Base-by-base conservation (phyloP, 1,140 invertebrate genomes). In the Heliconius eleuchia region DNA sequence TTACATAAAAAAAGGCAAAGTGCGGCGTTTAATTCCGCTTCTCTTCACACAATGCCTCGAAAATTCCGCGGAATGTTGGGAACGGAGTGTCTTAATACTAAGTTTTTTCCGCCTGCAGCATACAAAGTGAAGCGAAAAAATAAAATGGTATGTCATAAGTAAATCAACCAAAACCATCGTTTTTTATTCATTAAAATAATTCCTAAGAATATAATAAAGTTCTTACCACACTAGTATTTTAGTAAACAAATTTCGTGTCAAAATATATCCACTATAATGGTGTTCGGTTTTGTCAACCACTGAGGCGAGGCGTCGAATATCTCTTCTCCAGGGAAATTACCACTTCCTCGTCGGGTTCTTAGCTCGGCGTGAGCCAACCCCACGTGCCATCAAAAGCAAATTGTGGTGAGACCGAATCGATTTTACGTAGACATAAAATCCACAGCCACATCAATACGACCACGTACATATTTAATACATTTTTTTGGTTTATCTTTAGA, bases 311-410 rank as follows among this genome's bases (percentile, higher is more conserved):
- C 80, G 39, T 73, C 80, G 82, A 81, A 83, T 83, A 79, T 66
- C 77, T 78, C 57, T 83, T 81, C 84, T 85, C 84, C 39, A 71
- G 84, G 84, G 84, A 85, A 85, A 85, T 85, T 82, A 85, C 81
- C 80, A 81, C 81, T 80, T 85, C 81, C 84, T 82, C 50, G 55
- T 60, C 74, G 57, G 76, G 74, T 73, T 80, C 75, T 77, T 77
- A 76, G 74, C 76, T 73, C 60, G 52, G 75, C 71, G 52, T 50
- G 55, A 76, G 60, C 73, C 73, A 55, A 23, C 73, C 75, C 79
- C 77, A 78, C 79, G 74, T 52, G 78, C 83, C 79, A 85, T 83
- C 82, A 84, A 85, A 85, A 79, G 79, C 78, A 81, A 83, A 84
- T 85, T 84, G 84, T 84, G 84, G 84, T 78, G 76, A 79, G 80